These are phyloP conservation scores for Choloepus didactylus DNA, from an alignment of 2,797 vertebrate genomes.

Conservation along the genomic window DNA sequence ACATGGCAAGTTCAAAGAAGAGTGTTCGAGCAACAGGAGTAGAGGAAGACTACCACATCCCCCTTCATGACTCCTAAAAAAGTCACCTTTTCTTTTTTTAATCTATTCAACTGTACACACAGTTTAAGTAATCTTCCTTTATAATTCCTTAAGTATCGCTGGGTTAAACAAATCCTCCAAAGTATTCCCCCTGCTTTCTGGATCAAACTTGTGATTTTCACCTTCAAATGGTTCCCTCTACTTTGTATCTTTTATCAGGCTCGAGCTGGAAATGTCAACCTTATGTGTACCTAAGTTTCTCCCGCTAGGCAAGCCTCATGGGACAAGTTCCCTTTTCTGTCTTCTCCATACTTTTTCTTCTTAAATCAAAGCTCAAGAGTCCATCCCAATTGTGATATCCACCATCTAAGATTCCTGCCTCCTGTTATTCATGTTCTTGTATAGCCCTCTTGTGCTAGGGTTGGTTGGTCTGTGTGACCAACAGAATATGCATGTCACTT, in stretches of 20 bases:
- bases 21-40: not conserved
- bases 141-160: not conserved
- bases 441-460: too few relatives aligned
- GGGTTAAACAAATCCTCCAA: constrained; percentile 1
- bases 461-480: not conserved
- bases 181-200: not conserved
- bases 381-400: not conserved
- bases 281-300: not conserved
- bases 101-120: not conserved
- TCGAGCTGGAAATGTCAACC: not conserved
- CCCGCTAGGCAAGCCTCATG: not conserved
- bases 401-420: not conserved
- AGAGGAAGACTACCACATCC: not conserved
- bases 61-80: not conserved
- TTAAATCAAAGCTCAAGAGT: not conserved
- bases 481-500: not conserved
- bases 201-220: not conserved
- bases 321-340: not conserved
- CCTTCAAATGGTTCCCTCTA: not conserved
- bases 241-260: not conserved
- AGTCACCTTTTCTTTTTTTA: not conserved
- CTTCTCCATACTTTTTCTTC: not conserved
- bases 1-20: too few relatives aligned
- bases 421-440: not conserved
- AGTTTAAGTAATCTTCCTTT: not conserved